Conservation (phyloP, 2,113 vertebrate genomes). For the Trinectes maculatus region DNA sequence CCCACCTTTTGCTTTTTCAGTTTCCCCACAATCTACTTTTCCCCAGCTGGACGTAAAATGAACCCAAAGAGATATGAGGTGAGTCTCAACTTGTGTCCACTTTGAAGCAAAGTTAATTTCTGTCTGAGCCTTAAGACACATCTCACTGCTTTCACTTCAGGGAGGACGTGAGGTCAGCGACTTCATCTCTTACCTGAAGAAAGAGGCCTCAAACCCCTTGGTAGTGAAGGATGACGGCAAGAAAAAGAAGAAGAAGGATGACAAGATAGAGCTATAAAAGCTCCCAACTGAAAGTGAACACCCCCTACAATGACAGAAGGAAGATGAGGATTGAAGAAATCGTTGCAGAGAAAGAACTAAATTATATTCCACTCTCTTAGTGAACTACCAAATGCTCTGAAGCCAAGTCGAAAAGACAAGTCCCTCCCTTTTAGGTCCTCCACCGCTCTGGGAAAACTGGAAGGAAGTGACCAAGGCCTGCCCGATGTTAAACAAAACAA, state of each 20-base stretch:
- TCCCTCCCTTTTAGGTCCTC: constrained; percentile 66
- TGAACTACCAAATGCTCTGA: constrained; percentile 81
- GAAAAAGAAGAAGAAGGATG: constrained; percentile 88
- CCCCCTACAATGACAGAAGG: constrained; percentile 10
- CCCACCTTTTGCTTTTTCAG: constrained; percentile 71
- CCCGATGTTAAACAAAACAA: constrained; percentile 56
- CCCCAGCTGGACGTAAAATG: constrained; percentile 91
- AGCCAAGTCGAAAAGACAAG: constrained; percentile 54
- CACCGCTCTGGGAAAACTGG: constrained; percentile 72
- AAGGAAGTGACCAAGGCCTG: constrained; percentile 70
- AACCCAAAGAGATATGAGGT: constrained; percentile 98
- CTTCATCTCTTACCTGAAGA: constrained; percentile 95
- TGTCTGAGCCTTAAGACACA: neutral
- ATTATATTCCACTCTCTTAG: constrained; percentile 80
- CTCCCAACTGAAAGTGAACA: constrained; percentile 38
- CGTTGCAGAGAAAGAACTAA: constrained; percentile 72
- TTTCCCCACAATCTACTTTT: constrained; percentile 96
- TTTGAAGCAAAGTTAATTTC: neutral
- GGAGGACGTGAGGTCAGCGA: constrained; percentile 95
- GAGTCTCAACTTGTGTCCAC: constrained; percentile 16
- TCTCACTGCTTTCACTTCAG: constrained; percentile 68
- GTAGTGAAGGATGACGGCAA: constrained; percentile 90
- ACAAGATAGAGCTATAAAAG: constrained; percentile 77
- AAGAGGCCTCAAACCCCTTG: constrained; percentile 88
- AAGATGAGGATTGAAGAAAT: constrained; percentile 50